Conservation (phyloP, 2,888 invertebrate species). For the Neoaliturus tenellus region DNA sequence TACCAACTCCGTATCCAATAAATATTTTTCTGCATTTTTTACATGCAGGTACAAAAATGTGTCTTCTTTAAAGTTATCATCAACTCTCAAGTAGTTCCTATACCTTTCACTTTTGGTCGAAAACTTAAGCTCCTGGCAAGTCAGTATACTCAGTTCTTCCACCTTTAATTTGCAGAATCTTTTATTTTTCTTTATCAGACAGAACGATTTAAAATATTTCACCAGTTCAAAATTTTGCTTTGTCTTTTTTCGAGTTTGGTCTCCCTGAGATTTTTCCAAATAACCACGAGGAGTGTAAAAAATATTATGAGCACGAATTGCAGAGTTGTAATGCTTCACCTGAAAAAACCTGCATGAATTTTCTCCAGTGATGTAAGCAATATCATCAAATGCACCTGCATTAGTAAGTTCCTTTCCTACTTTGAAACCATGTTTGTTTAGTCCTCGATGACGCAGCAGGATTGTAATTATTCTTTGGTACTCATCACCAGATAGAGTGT, state of each 20-base stretch:
- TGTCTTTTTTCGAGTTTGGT: not conserved
- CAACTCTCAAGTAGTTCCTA: not conserved
- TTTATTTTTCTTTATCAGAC: not conserved
- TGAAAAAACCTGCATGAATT: not conserved
- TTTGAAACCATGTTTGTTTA: not conserved
- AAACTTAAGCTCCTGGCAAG: not conserved
- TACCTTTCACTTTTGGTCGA: not conserved
- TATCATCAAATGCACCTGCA: not conserved
- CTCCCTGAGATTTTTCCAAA: no score
- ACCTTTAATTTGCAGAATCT: not conserved
- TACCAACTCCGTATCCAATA: not conserved
- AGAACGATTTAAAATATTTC: not conserved
- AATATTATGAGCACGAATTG: not conserved
- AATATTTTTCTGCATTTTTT: not conserved
- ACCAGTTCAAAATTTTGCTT: not conserved
- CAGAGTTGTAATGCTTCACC: not conserved
- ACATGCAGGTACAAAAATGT: not conserved
- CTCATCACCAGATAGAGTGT: not conserved
- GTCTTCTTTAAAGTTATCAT: not conserved
- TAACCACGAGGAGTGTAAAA: no score
- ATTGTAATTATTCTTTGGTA: not conserved
- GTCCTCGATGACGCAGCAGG: not conserved
- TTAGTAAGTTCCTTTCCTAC: not conserved
- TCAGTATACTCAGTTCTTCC: not conserved
- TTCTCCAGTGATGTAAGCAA: not conserved